These are phyloP conservation scores for Drosophila cyrtoloma DNA, from an alignment of 2,888 invertebrate species.

Conservation along the genomic window DNA sequence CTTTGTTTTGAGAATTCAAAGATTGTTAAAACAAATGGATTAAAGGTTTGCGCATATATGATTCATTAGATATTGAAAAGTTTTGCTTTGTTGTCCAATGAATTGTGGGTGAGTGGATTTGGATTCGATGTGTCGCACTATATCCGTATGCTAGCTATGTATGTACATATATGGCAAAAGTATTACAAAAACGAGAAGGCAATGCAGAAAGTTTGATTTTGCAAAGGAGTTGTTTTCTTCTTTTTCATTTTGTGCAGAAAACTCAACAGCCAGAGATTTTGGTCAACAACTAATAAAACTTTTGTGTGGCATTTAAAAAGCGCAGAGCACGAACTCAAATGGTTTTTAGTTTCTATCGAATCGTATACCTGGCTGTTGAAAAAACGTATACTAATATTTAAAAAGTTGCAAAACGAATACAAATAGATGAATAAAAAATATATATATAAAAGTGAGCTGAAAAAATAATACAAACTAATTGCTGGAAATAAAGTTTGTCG, in stretches of 20 bases:
- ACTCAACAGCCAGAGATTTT: conserved; percentile 42
- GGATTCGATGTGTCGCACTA: not conserved
- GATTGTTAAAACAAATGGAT: conserved; percentile 3
- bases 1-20: conserved; percentile 6
- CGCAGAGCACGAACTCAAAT: conserved; percentile 36
- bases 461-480: conserved; percentile 78
- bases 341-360: conserved; percentile 22
- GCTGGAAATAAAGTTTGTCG: conserved; percentile 71
- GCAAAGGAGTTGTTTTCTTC: not conserved
- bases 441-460: conserved; percentile 39
- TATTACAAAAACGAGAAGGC: conserved; percentile 32
- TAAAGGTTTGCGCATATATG: not conserved
- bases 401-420: conserved; percentile 62
- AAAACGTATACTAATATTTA: conserved; percentile 64
- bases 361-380: conserved; percentile 33
- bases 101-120: not conserved
- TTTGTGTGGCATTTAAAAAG: conserved; percentile 60
- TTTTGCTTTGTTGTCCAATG: conserved; percentile 23
- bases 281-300: conserved; percentile 77
- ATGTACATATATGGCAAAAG: conserved; percentile 17
- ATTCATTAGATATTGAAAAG: conserved; percentile 1
- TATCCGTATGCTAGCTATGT: not conserved
- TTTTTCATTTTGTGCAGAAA: conserved; percentile 9
- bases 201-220: conserved; percentile 46
- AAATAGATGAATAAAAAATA: conserved; percentile 13